These are phyloP conservation scores for Mormyrus lacerda DNA, from an alignment of 2,113 vertebrate species.

Conservation along the genomic window DNA sequence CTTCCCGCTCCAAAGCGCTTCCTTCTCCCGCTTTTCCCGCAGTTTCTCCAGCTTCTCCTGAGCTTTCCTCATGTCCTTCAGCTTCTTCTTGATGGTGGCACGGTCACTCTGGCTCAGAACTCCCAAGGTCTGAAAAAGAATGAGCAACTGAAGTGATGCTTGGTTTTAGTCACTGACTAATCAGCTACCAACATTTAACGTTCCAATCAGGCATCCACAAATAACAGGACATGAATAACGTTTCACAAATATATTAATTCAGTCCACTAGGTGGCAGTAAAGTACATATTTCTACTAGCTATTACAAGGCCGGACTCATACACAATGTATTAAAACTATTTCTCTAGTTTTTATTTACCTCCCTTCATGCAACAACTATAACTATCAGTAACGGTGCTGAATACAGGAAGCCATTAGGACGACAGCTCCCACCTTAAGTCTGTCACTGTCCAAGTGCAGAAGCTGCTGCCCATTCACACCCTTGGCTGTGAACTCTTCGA, in stretches of 20 bases:
- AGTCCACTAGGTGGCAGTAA: constrained; percentile 11
- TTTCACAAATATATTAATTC: neutral
- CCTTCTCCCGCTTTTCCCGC: constrained; percentile 60
- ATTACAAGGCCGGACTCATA: neutral
- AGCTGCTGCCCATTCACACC: constrained; percentile 67
- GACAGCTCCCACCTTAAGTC: constrained; percentile 65
- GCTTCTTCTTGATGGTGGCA: constrained; percentile 62
- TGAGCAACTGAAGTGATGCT: neutral
- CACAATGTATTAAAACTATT: neutral
- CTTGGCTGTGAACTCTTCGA: constrained; percentile 62
- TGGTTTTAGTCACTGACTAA: neutral
- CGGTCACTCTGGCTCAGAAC: constrained; percentile 70
- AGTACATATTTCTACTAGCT: neutral
- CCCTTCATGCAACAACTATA: neutral
- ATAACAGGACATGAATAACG: neutral
- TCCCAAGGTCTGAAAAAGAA: constrained; percentile 62
- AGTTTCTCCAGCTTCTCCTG: constrained; percentile 66
- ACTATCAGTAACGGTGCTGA: neutral
- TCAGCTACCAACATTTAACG: neutral
- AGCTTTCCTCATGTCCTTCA: constrained; percentile 67
- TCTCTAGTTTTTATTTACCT: neutral
- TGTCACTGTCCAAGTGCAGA: constrained; percentile 71
- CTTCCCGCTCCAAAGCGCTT: constrained; percentile 57
- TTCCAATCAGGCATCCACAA: neutral
- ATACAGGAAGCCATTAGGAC: neutral